Conservation (phyloP, 1,140 invertebrate genomes). For the Dreissena rostriformis region DNA sequence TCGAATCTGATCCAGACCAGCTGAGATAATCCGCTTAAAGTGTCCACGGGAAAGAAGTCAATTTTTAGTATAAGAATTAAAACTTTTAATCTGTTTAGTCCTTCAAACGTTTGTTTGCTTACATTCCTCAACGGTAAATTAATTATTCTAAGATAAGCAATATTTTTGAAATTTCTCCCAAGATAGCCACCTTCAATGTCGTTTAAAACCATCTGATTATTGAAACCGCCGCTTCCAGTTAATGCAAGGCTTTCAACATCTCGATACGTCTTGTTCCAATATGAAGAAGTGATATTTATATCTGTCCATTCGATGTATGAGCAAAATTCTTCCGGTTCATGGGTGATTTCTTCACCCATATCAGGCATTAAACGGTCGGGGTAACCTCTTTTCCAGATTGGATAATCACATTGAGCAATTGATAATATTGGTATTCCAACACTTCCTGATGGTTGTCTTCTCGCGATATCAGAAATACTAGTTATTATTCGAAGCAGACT, state of each 20-base stretch:
- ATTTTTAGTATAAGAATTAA: too few relatives aligned
- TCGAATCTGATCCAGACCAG: constrained; percentile 7
- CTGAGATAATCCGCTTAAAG: not conserved
- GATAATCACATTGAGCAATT: not conserved
- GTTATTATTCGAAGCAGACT: too few relatives aligned
- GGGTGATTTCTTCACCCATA: not conserved
- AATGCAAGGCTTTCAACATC: not conserved
- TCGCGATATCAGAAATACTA: too few relatives aligned
- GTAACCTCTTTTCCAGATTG: not conserved
- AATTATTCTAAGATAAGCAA: too few relatives aligned
- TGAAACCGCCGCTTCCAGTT: not conserved
- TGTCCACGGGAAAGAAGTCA: too few relatives aligned
- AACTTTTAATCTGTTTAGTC: too few relatives aligned
- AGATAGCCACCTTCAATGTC: too few relatives aligned
- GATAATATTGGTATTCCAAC: too few relatives aligned
- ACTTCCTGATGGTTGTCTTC: too few relatives aligned
- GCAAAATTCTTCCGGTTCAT: not conserved
- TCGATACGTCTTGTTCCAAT: not conserved
- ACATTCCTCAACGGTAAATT: too few relatives aligned
- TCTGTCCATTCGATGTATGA: not conserved
- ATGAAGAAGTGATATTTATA: not conserved
- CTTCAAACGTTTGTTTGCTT: too few relatives aligned
- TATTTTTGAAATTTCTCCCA: too few relatives aligned
- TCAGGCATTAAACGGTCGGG: not conserved
- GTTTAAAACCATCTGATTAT: not conserved